Conservation (phyloP, 2,113 vertebrate species). For the Xiphophorus couchianus region DNA sequence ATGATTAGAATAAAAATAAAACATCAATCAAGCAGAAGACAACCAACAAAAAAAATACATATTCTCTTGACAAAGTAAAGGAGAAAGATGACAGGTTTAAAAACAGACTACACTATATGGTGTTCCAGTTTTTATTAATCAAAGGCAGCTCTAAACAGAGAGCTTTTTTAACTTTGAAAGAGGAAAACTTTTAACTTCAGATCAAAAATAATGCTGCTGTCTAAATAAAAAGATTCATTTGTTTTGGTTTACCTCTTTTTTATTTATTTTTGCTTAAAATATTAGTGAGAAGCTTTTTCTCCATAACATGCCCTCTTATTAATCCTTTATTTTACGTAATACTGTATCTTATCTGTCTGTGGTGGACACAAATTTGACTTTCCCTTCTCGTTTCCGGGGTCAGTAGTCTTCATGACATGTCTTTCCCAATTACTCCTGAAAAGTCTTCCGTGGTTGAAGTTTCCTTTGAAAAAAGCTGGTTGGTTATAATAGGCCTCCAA, state of each 20-base stretch:
- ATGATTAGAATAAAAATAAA: too few relatives aligned
- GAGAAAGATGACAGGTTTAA: too few relatives aligned
- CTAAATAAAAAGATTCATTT: too few relatives aligned
- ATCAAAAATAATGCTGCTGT: too few relatives aligned
- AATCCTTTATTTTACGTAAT: neutral
- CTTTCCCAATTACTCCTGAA: neutral
- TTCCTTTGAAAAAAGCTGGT: neutral
- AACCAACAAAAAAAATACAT: too few relatives aligned
- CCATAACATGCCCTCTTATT: neutral
- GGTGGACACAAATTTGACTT: neutral
- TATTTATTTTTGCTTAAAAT: neutral
- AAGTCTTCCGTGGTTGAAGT: neutral
- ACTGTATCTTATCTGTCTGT: neutral
- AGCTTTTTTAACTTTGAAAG: too few relatives aligned
- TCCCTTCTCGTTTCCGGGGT: neutral
- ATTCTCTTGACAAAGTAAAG: too few relatives aligned
- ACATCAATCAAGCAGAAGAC: too few relatives aligned
- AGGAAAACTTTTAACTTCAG: too few relatives aligned
- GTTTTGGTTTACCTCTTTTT: neutral
- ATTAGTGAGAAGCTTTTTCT: neutral
- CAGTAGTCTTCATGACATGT: neutral
- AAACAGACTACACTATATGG: too few relatives aligned
- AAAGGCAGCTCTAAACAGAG: too few relatives aligned
- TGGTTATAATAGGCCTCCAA: neutral
- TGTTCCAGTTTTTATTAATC: too few relatives aligned